A percentile compares a stretch with the other conserved stretches of the same genome.
These are phyloP conservation scores for Rostratula benghalensis DNA, from an alignment of 2,113 vertebrate genomes.

Conservation along the genomic window DNA sequence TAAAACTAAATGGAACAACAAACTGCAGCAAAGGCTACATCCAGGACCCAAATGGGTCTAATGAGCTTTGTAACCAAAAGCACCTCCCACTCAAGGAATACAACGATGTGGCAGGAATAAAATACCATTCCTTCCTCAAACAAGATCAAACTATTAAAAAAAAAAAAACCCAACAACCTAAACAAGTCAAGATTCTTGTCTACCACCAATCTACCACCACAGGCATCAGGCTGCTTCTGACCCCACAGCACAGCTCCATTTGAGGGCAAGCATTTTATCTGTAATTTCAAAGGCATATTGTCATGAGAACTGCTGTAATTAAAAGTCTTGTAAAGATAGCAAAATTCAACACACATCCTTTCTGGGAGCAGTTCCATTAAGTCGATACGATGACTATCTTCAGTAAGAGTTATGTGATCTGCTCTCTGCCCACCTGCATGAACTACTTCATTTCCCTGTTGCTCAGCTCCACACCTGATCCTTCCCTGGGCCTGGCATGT, in stretches of 20 bases:
- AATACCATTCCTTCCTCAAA: background rate
- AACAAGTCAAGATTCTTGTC: background rate
- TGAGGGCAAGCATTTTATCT: background rate
- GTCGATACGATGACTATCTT: background rate
- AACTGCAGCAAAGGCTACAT: background rate
- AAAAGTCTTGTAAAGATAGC: background rate
- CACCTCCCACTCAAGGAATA: background rate
- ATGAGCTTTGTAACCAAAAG: background rate
- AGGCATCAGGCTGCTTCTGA: background rate
- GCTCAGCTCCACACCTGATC: slow-evolving; percentile 29
- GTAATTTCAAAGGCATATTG: background rate
- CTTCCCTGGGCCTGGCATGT: background rate
- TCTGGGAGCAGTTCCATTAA: background rate
- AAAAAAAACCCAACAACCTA: background rate
- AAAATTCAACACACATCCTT: background rate
- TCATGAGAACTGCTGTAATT: background rate
- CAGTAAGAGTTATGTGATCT: background rate
- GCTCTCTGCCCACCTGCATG: background rate
- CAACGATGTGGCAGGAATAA: background rate
- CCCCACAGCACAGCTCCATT: background rate
- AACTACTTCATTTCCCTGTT: background rate
- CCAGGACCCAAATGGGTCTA: background rate
- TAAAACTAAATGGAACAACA: slow-evolving; percentile 7
- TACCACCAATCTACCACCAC: background rate
- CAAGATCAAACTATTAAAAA: background rate